Evolutionary conservation across 2,797 vertebrate genomes (phyloP).

Genomic region (Coluber constrictor): DNA sequence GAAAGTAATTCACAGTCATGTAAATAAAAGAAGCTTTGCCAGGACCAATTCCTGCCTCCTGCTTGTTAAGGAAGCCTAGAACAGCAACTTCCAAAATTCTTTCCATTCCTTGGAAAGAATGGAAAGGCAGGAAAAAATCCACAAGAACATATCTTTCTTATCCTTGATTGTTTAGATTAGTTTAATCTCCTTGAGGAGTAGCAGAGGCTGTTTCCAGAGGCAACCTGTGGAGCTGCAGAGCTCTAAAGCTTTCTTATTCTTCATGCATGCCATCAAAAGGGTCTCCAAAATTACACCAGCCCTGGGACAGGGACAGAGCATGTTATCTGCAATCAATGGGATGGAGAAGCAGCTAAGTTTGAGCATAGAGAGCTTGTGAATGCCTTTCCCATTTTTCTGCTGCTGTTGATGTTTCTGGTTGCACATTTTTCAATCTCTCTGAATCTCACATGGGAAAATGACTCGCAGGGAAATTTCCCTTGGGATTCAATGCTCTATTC

Average conservation of each 20-base stretch:
- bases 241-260: not conserved
- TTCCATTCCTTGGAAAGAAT: not conserved
- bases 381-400: not conserved
- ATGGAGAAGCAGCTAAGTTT: not conserved
- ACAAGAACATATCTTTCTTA: not conserved
- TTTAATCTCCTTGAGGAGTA: not conserved
- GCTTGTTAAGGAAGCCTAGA: no score
- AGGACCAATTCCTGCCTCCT: no score
- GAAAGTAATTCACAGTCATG: no score
- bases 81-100: not conserved
- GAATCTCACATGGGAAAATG: not conserved
- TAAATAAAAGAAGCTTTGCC: no score
- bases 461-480: not conserved
- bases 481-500: not conserved
- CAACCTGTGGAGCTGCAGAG: not conserved
- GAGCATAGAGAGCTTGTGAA: not conserved
- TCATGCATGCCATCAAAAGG: not conserved
- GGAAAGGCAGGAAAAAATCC: not conserved
- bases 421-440: not conserved
- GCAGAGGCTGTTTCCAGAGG: not conserved
- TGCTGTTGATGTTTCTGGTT: not conserved
- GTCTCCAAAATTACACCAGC: not conserved
- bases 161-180: not conserved
- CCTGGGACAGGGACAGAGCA: not conserved
- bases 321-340: not conserved